Percentiles rank a stretch among this genome's conserved stretches.
Evolutionary conservation across 2,888 invertebrate species (phyloP).

Genomic region (Tupiocoris notatus): DNA sequence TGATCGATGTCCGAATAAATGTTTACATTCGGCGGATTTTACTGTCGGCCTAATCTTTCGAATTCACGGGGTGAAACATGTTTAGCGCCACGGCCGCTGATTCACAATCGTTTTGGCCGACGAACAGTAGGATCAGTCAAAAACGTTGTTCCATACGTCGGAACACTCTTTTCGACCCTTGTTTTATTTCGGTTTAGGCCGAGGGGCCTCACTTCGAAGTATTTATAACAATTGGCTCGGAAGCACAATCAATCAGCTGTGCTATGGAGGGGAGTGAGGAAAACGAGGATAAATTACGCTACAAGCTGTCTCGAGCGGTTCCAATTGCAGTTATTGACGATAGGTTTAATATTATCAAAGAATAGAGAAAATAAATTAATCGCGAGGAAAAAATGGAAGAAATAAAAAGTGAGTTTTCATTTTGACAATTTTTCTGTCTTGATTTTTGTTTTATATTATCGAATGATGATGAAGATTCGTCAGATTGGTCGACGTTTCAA

Average conservation of each 20-base stretch:
- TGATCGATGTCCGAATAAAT: no score
- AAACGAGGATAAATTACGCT: not conserved
- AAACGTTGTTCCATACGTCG: not conserved
- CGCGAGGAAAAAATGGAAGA: no score
- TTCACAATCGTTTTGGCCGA: not conserved
- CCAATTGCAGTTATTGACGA: no score
- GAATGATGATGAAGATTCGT: no score
- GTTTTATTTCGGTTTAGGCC: constrained; percentile 41
- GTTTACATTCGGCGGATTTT: no score
- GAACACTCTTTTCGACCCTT: constrained; percentile 4
- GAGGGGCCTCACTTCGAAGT: constrained; percentile 39
- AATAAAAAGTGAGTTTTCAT: no score
- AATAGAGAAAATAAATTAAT: no score
- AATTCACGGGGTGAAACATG: not conserved
- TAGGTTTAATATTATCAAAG: no score
- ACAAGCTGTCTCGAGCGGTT: not conserved
- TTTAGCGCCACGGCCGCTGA: not conserved
- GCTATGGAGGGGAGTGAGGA: not conserved
- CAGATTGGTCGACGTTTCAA: no score
- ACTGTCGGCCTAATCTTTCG: not conserved
- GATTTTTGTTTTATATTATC: no score
- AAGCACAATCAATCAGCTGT: constrained; percentile 39
- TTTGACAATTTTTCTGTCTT: no score
- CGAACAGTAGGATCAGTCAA: not conserved
- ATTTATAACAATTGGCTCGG: constrained; percentile 47